A percentile compares a stretch with the other conserved stretches of the same genome.
Conservation (phyloP, 2,797 vertebrate genomes). For the Danio kyathit region DNA sequence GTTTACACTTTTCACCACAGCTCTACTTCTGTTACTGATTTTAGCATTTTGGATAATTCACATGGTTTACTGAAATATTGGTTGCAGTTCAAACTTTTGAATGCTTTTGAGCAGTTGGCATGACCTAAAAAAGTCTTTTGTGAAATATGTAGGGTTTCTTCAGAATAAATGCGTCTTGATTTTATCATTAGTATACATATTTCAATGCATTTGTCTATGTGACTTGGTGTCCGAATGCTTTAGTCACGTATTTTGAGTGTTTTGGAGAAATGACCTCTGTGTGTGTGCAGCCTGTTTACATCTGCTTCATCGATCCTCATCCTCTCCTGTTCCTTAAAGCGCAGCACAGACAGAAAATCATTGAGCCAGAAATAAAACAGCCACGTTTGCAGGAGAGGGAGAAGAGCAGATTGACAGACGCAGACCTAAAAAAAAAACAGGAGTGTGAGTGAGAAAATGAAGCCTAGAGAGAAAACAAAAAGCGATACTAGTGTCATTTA, state of each 20-base stretch:
- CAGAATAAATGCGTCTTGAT: background rate
- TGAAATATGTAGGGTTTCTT: background rate
- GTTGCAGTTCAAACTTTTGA: background rate
- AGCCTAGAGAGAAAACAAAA: background rate
- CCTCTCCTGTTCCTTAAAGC: conserved; percentile 60
- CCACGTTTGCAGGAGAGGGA: conserved; percentile 54
- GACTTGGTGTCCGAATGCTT: background rate
- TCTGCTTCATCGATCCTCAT: conserved; percentile 55
- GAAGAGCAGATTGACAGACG: conserved; percentile 54
- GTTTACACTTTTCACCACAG: too few species aligned
- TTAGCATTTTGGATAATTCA: too few species aligned
- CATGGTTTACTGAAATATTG: too few species aligned
- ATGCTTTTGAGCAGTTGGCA: background rate
- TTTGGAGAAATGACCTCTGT: conserved; percentile 7
- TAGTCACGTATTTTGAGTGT: background rate
- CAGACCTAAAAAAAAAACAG: conserved; percentile 16
- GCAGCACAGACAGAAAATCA: conserved; percentile 72
- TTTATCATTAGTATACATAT: background rate
- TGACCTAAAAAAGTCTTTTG: background rate
- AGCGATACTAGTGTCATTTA: background rate
- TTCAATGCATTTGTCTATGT: background rate
- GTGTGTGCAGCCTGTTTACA: conserved; percentile 9
- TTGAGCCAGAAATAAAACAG: conserved; percentile 66
- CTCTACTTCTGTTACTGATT: too few species aligned
- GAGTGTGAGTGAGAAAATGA: conserved; percentile 11